A percentile compares a stretch with the other conserved stretches of the same genome.
Conservation (phyloP, 2,888 invertebrate species). For the Andrena camellia region DNA sequence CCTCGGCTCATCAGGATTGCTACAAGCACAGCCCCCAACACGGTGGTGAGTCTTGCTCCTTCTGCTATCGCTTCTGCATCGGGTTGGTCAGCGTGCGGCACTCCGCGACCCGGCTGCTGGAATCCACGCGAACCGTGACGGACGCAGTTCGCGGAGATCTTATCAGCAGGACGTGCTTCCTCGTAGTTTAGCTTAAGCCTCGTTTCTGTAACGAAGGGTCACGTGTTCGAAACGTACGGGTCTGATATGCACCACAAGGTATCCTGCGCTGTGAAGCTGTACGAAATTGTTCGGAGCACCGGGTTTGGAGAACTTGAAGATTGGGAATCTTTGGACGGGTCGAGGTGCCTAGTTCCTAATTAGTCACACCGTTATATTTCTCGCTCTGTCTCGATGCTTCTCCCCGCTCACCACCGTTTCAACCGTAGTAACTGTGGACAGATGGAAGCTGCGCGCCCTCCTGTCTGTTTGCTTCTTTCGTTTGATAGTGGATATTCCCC, state of each 20-base stretch:
- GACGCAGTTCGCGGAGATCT: neutral
- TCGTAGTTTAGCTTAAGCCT: neutral
- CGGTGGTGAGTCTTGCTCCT: constrained; percentile 80
- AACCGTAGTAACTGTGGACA: neutral
- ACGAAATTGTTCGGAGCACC: too few species aligned
- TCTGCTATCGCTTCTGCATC: neutral
- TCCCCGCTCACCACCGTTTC: neutral
- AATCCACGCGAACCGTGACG: neutral
- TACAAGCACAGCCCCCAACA: constrained; percentile 84
- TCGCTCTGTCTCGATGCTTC: neutral
- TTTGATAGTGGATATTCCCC: constrained; percentile 54
- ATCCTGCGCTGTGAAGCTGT: too few species aligned
- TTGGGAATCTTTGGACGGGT: too few species aligned
- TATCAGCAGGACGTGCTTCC: neutral
- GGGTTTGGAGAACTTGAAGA: too few species aligned
- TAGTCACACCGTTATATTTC: neutral
- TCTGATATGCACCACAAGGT: too few species aligned
- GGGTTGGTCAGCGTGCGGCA: neutral
- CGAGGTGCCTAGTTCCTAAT: neutral
- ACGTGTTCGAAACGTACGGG: too few species aligned
- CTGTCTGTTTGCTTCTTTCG: constrained; percentile 56
- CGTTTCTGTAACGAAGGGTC: neutral
- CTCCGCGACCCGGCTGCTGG: neutral
- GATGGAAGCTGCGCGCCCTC: constrained; percentile 38
- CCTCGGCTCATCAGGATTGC: constrained; percentile 82